Conservation (phyloP, 1,140 invertebrate genomes). For the Cydia fagiglandana region DNA sequence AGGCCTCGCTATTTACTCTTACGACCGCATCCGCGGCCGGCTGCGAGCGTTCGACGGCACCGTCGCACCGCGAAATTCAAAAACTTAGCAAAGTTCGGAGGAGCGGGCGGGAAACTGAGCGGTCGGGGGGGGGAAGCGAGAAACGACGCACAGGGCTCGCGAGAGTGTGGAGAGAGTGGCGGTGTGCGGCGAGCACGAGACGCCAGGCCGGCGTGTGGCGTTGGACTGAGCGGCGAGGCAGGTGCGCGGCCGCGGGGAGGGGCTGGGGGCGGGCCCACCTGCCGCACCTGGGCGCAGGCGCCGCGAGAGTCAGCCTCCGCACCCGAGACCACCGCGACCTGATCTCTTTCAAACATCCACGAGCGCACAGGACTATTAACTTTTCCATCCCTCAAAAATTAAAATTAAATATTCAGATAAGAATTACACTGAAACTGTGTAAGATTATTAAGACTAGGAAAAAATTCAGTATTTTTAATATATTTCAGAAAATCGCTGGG, state of each 20-base stretch:
- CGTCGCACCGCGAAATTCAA: slow-evolving; percentile 58
- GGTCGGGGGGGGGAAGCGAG: slow-evolving; percentile 68
- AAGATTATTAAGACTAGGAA: background rate
- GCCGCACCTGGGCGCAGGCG: slow-evolving; percentile 76
- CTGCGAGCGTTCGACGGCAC: slow-evolving; percentile 62
- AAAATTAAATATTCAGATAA: background rate
- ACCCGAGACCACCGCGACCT: slow-evolving; percentile 36
- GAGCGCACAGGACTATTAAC: slow-evolving; percentile 9
- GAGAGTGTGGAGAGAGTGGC: slow-evolving; percentile 72
- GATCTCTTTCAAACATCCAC: slow-evolving; percentile 27
- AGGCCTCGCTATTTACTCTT: slow-evolving; percentile 71
- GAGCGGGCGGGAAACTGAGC: slow-evolving; percentile 69
- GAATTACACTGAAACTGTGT: background rate
- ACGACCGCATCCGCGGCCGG: slow-evolving; percentile 75
- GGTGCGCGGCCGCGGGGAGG: slow-evolving; percentile 68
- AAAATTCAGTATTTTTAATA: too few species aligned
- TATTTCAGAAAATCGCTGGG: background rate
- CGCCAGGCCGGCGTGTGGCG: slow-evolving; percentile 76
- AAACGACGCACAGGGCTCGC: slow-evolving; percentile 70
- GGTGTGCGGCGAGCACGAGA: slow-evolving; percentile 75
- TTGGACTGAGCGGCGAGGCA: slow-evolving; percentile 73
- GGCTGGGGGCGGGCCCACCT: slow-evolving; percentile 73
- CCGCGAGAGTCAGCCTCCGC: slow-evolving; percentile 70
- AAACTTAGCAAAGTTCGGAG: slow-evolving; percentile 59
- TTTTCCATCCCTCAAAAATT: background rate